Conservation (phyloP, 37 sponge, comb jelly and placozoan species). For the Crambe crambe region DNA sequence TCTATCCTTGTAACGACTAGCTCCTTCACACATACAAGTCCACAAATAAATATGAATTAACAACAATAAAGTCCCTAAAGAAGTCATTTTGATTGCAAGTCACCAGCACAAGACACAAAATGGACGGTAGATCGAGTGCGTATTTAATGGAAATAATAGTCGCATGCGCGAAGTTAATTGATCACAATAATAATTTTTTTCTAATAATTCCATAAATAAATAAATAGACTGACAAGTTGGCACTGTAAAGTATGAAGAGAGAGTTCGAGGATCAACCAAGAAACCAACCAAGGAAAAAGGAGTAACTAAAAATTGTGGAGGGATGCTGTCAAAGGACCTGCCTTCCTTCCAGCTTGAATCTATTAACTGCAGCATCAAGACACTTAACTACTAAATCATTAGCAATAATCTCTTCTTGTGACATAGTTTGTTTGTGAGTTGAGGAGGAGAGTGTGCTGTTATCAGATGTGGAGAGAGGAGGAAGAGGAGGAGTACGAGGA, state of each 20-base stretch:
- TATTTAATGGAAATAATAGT: too few relatives aligned
- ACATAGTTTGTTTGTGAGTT: background rate
- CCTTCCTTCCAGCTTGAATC: background rate
- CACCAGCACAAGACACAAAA: too few relatives aligned
- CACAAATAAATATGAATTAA: background rate
- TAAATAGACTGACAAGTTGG: slow-evolving; percentile 2
- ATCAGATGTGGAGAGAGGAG: too few relatives aligned
- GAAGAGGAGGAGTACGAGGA: background rate
- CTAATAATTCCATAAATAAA: slow-evolving; percentile 3
- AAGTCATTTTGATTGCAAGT: background rate
- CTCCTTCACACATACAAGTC: background rate
- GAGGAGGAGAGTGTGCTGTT: background rate
- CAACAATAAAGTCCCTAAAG: background rate
- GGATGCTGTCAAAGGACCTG: background rate
- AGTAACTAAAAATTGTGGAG: background rate
- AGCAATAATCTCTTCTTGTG: background rate
- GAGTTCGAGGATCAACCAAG: too few relatives aligned
- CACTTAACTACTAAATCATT: background rate
- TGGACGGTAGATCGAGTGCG: too few relatives aligned
- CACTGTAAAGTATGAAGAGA: background rate
- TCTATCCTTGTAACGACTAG: slow-evolving; percentile 14
- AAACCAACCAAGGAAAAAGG: too few relatives aligned
- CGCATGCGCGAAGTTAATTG: too few relatives aligned
- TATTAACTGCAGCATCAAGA: background rate
- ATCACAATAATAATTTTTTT: too few relatives aligned